Percentiles rank a stretch among this genome's conserved stretches.
Conservation (phyloP, 2,888 invertebrate species). For the Acleris sparsana region DNA sequence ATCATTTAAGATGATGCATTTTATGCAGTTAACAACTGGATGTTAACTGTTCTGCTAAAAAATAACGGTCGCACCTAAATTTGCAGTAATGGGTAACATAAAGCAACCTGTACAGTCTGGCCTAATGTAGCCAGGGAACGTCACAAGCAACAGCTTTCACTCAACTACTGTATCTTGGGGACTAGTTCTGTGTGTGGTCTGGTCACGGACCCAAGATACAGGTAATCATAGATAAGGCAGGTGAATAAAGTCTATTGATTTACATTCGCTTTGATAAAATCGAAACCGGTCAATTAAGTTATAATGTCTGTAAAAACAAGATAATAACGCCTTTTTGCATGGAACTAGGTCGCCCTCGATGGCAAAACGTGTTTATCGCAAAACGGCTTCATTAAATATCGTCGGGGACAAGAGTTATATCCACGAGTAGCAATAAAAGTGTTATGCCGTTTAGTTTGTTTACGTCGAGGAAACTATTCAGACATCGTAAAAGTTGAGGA, state of each 20-base stretch:
- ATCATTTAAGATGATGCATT: too few relatives aligned
- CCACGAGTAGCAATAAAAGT: slow-evolving; percentile 14
- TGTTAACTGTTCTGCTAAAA: too few relatives aligned
- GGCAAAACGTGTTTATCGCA: slow-evolving; percentile 46
- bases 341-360: slow-evolving; percentile 53
- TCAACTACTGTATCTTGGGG: too few relatives aligned
- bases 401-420: slow-evolving; percentile 15
- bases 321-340: slow-evolving; percentile 45
- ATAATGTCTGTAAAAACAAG: slow-evolving; percentile 47
- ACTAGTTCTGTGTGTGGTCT: too few relatives aligned
- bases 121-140: too few relatives aligned
- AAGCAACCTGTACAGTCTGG: too few relatives aligned
- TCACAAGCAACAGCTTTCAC: too few relatives aligned
- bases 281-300: slow-evolving; percentile 38
- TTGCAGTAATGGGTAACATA: too few relatives aligned
- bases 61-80: too few relatives aligned
- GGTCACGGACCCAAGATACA: too few relatives aligned
- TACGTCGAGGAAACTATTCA: slow-evolving; percentile 17
- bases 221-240: background rate
- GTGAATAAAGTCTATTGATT: background rate
- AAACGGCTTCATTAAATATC: slow-evolving; percentile 34
- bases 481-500: slow-evolving; percentile 11
- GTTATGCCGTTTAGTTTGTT: slow-evolving; percentile 23
- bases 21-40: too few relatives aligned
- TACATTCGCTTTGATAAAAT: slow-evolving; percentile 25